Base-by-base conservation (phyloP, 2,797 vertebrate genomes). In the Liparis tanakae region DNA sequence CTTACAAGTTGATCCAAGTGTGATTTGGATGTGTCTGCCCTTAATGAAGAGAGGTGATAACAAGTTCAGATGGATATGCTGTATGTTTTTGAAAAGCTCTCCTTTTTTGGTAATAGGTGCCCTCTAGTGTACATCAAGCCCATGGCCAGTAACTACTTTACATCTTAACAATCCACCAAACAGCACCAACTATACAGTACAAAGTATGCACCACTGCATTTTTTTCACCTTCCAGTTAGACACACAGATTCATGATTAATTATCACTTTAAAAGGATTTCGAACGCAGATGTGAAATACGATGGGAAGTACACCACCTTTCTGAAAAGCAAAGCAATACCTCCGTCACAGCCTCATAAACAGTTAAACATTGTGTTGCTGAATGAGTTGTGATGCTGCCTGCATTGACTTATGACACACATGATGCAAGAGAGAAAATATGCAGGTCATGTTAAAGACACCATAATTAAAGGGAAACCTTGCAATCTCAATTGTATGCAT, bases 91-190 rank as follows among this genome's bases (percentile, higher is more conserved):
- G 78, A 74, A 78, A 84, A 84, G 77, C 78, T 48, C 34, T 75
- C 43, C 77, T 79, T 82, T 66, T 55, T 66, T 65, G 77, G 77
- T 83, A 76, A 79, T 65, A 41, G 73, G 79, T 78, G 78, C 84
- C 87, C 87, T 80, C 89, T 90, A 67, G 85, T 89, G 90, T 87
- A 79, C 82, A 85, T 73, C 76, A 68, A 79, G 60, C 72, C 79
- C 76, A 73, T 34, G 74, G 63, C 81, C 79, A 76, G 81, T 79
- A 71, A 86, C 81, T 81, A 85, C 65, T 86, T 85, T 50, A 89
- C 84, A 79, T 83, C 81, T 78, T 82, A 79, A 90, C 90, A 81
- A 85, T 88, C 89, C 79, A 91, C 83, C 88, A 86, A 82, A 91
- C 76, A n/a, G 70, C 72, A 90, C 68, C 87, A 85, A 82, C 90